phyloP scores from a whole-genome alignment of 1,140 invertebrate genomes.

The Philaenus spumarius region DNA sequence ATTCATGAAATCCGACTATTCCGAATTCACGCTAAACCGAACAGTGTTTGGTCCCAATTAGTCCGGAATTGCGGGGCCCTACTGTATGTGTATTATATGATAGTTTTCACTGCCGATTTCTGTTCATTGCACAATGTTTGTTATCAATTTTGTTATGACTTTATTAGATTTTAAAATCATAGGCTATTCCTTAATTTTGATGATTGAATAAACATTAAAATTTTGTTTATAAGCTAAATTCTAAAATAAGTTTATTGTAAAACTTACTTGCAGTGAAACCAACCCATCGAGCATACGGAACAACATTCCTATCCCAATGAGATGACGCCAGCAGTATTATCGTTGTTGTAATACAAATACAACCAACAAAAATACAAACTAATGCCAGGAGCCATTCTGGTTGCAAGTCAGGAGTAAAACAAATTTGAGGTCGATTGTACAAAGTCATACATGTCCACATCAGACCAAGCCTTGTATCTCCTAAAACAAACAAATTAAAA shows the following conservation, averaged over 20 bases:
- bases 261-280: conserved; percentile 88
- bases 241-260: not conserved
- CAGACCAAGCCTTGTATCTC: conserved; percentile 80
- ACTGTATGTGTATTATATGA: no score
- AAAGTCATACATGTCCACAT: conserved; percentile 92
- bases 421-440: conserved; percentile 80
- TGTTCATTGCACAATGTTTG: no score
- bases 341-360: conserved; percentile 86
- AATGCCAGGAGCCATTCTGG: conserved; percentile 87
- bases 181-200: no score
- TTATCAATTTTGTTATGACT: no score
- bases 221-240: not conserved
- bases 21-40: no score
- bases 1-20: no score
- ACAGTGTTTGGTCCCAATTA: no score
- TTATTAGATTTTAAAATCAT: no score
- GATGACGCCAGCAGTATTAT: conserved; percentile 80
- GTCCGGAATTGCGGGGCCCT: no score
- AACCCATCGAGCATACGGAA: conserved; percentile 90
- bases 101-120: no score
- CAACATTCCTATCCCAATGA: conserved; percentile 84
- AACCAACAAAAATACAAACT: conserved; percentile 86
- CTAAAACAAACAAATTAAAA: conserved; percentile 42
- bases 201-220: no score
- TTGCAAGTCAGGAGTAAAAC: conserved; percentile 78